A percentile compares a stretch with the other conserved stretches of the same genome.
Conservation (phyloP, 1,140 invertebrate species). For the Maniola jurtina region DNA sequence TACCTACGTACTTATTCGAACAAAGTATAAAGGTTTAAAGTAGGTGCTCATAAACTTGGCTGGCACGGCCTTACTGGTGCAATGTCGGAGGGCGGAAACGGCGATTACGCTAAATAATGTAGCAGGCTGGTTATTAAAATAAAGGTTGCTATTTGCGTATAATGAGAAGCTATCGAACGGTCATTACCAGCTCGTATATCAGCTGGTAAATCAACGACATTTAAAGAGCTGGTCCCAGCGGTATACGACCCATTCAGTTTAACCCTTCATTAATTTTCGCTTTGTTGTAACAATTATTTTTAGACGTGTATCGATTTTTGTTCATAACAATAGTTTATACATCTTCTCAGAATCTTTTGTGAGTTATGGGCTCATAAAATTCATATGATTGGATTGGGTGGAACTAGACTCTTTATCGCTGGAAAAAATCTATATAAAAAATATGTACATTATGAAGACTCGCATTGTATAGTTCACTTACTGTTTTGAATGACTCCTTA, state of each 20-base stretch:
- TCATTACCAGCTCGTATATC: slow-evolving; percentile 24
- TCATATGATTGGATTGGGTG: too few species aligned
- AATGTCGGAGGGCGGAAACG: neutral
- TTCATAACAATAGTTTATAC: too few species aligned
- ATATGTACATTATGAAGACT: too few species aligned
- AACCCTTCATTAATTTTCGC: slow-evolving; percentile 26
- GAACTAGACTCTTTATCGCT: too few species aligned
- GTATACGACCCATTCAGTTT: slow-evolving; percentile 16
- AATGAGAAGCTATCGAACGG: slow-evolving; percentile 26
- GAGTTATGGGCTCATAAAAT: too few species aligned
- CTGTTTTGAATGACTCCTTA: too few species aligned
- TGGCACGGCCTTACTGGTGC: neutral
- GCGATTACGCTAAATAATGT: slow-evolving; percentile 7
- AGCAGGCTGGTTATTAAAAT: slow-evolving; percentile 6
- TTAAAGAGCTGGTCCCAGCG: slow-evolving; percentile 25
- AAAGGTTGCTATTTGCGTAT: slow-evolving; percentile 18
- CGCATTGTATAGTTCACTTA: too few species aligned
- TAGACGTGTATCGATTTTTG: neutral
- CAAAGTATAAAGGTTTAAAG: neutral
- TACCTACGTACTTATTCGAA: too few species aligned
- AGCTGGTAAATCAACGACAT: slow-evolving; percentile 24
- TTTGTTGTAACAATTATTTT: neutral
- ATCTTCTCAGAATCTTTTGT: too few species aligned
- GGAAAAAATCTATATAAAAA: too few species aligned
- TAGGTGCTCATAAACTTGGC: neutral